These are phyloP conservation scores for Aythya baeri DNA, from an alignment of 2,113 vertebrate species.

Conservation along the genomic window DNA sequence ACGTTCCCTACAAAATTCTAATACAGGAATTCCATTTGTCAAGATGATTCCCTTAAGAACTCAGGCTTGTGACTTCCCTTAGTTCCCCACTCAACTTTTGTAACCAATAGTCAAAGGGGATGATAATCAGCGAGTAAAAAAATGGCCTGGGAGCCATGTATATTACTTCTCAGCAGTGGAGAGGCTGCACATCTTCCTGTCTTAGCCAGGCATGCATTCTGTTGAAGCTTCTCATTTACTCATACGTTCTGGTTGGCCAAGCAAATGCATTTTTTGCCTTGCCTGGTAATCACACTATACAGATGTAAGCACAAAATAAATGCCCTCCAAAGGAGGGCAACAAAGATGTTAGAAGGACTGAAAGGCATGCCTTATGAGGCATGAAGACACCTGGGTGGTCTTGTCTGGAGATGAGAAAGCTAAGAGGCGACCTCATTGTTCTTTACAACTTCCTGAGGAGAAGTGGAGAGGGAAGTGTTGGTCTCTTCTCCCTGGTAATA, in stretches of 20 bases:
- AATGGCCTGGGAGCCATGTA: accelerated
- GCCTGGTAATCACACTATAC: background rate
- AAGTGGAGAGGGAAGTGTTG: background rate
- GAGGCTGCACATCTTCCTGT: background rate
- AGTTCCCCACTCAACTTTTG: background rate
- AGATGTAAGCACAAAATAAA: background rate
- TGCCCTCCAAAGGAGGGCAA: background rate
- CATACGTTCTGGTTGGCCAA: background rate
- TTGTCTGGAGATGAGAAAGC: background rate
- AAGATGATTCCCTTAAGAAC: background rate
- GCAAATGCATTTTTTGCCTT: background rate
- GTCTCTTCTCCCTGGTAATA: background rate
- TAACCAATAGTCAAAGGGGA: background rate
- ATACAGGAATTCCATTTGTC: background rate
- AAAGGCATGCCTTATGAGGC: background rate
- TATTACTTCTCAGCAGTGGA: background rate
- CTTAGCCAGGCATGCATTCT: background rate
- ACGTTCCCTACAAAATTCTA: background rate
- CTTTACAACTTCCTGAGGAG: background rate
- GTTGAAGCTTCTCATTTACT: background rate
- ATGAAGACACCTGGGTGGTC: background rate
- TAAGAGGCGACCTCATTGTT: background rate
- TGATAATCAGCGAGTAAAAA: background rate
- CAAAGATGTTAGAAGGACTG: background rate
- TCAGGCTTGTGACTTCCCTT: background rate